Base-by-base conservation (phyloP, 2,888 invertebrate species). In the Nomada lathburiana region DNA sequence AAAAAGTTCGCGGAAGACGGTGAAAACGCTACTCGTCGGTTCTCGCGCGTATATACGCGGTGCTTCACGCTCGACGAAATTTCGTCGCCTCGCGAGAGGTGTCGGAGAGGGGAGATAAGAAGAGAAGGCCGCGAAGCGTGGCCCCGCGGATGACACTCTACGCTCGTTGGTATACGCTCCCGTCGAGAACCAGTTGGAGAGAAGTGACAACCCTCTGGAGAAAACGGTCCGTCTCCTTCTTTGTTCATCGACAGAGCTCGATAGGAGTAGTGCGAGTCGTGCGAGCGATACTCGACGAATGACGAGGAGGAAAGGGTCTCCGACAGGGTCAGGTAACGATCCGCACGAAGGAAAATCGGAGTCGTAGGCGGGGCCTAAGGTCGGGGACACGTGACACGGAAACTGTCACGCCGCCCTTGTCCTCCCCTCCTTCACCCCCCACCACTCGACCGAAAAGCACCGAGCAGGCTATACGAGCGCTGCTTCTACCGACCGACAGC, bases 361-460 rank as follows among this genome's bases (percentile, higher is more conserved):
- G 77, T 88, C 82, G 93, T 92, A 92, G 93, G 93, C 93, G 93
- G 93, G 86, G 93, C 93, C 84, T 93, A 91, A 91, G 90, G 89
- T 89, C 90, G 91, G 90, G 90, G 93, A 93, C 93, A 93, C 93
- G 93, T 93, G 93, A 93, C 93, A 90, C 92, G 92, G 92, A 93
- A 93, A 93, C 93, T 93, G 93, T 93, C 93, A 93, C 93, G 92
- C 93, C 93, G 92, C 93, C 92, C 92, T 93, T 92, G 88, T 90
- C 90, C 90, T 89, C 90, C 91, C 88, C 90, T 88, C 90, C 86
- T 82, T 87, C 89, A 77, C 85, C 85, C 86, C 88, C 89, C 90
- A 72, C 88, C 89, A 88, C 79, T 79, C 85, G 87, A 64, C 78
- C 87, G 72, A 85, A 85, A 80, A 86, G 67, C 76, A 78, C 36